These are phyloP conservation scores for Platygyra sinensis DNA, from an alignment of 64 coral and sea anemone genomes.

Conservation along the genomic window DNA sequence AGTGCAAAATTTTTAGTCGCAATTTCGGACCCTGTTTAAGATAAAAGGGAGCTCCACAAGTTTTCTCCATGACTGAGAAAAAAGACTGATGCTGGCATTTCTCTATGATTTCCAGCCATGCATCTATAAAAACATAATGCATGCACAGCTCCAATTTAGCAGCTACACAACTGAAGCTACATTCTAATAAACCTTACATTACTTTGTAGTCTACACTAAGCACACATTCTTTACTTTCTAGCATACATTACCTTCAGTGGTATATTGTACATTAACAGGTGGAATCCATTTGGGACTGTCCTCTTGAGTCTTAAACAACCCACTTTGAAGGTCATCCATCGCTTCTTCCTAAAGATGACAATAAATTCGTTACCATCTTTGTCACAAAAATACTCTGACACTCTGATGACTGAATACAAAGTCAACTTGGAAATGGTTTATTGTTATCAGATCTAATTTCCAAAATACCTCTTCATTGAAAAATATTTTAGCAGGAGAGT, in stretches of 20 bases:
- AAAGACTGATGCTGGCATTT: no score
- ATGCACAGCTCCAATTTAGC: no score
- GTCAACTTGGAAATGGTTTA: no score
- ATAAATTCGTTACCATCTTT: not conserved
- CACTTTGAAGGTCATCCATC: not conserved
- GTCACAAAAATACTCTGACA: not conserved
- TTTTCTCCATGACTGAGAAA: no score
- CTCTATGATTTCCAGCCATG: no score
- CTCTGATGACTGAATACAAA: not conserved
- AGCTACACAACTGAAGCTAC: not conserved
- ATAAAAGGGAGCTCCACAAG: no score
- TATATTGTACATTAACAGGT: not conserved
- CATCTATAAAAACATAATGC: no score
- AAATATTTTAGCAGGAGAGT: constrained; percentile 34
- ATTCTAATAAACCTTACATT: not conserved
- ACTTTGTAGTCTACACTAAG: not conserved
- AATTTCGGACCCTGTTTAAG: no score
- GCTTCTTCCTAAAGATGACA: constrained; percentile 9
- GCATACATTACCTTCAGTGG: not conserved
- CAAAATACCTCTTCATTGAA: constrained; percentile 13
- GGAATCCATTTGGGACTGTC: not conserved
- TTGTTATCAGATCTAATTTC: no score
- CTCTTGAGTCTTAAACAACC: not conserved
- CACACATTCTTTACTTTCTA: not conserved
- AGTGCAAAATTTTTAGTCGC: no score